Percentiles rank a stretch among this genome's conserved stretches.
These are phyloP conservation scores for Eulithis testata DNA, from an alignment of 2,888 invertebrate genomes.

Conservation along the genomic window DNA sequence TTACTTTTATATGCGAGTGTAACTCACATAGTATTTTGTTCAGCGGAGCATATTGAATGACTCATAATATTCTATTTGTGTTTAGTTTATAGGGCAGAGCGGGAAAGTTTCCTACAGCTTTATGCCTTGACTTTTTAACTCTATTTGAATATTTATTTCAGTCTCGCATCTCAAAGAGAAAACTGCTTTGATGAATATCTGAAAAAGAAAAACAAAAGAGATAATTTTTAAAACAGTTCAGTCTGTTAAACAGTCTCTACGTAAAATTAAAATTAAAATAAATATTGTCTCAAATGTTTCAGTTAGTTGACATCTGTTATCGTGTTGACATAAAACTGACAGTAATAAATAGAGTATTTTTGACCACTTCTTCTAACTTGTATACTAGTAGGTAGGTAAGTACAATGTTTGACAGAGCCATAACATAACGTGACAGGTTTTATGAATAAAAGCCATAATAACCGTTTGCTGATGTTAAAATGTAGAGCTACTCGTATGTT, in stretches of 20 bases:
- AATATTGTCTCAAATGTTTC: no score
- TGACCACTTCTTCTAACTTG: no score
- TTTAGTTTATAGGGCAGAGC: conserved; percentile 36
- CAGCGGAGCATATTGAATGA: conserved; percentile 46
- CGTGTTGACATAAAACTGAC: no score
- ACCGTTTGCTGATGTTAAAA: no score
- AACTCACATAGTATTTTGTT: conserved; percentile 43
- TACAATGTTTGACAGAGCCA: no score
- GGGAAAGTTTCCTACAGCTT: conserved; percentile 36
- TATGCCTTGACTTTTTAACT: conserved; percentile 12
- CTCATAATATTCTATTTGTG: conserved; percentile 53
- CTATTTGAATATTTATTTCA: conserved; percentile 3
- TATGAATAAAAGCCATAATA: no score
- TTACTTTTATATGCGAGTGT: conserved; percentile 44
- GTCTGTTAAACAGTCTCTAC: background rate
- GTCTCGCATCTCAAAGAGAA: conserved; percentile 1
- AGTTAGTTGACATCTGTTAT: no score
- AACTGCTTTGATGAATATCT: conserved; percentile 1
- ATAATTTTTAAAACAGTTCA: background rate
- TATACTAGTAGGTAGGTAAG: no score
- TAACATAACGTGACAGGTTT: no score
- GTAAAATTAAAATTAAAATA: background rate
- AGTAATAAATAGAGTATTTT: no score
- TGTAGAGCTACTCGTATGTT: no score
- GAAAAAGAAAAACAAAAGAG: background rate